Evolutionary conservation across 2,888 invertebrate species (phyloP).

Genomic region (Camptogramma bilineatum): DNA sequence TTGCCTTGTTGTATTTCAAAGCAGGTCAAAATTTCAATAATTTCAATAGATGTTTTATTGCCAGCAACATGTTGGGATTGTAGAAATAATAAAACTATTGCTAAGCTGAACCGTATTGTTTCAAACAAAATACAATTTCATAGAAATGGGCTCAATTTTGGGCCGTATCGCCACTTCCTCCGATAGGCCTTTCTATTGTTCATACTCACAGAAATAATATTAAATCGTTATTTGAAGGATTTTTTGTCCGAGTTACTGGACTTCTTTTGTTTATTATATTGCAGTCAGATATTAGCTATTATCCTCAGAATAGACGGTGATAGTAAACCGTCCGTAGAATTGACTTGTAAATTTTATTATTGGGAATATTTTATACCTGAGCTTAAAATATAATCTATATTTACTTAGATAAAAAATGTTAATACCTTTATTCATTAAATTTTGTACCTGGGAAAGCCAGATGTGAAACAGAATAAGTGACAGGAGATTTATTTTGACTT

Average conservation of each 20-base stretch:
- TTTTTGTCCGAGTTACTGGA: conserved; percentile 61
- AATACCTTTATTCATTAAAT: not conserved
- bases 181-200: conserved; percentile 76
- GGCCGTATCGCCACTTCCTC: conserved; percentile 79
- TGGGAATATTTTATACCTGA: conserved; percentile 37
- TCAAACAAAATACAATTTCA: conserved; percentile 62
- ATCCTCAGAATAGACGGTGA: conserved; percentile 54
- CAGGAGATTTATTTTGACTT: not conserved
- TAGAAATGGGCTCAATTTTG: conserved; percentile 68
- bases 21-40: conserved; percentile 9
- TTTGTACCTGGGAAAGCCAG: not conserved
- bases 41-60: conserved; percentile 34
- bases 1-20: conserved; percentile 1
- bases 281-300: conserved; percentile 58
- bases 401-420: not conserved
- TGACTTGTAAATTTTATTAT: conserved; percentile 48
- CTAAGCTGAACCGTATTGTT: conserved; percentile 64
- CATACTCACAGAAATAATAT: conserved; percentile 74
- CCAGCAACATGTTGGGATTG: conserved; percentile 59
- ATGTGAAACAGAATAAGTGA: not conserved
- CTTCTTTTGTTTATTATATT: conserved; percentile 72
- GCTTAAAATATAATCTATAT: conserved; percentile 10
- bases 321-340: conserved; percentile 43
- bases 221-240: conserved; percentile 73
- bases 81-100: conserved; percentile 56